These are phyloP conservation scores for Trachymyrmex septentrionalis DNA, from an alignment of 1,140 invertebrate species.

Conservation along the genomic window DNA sequence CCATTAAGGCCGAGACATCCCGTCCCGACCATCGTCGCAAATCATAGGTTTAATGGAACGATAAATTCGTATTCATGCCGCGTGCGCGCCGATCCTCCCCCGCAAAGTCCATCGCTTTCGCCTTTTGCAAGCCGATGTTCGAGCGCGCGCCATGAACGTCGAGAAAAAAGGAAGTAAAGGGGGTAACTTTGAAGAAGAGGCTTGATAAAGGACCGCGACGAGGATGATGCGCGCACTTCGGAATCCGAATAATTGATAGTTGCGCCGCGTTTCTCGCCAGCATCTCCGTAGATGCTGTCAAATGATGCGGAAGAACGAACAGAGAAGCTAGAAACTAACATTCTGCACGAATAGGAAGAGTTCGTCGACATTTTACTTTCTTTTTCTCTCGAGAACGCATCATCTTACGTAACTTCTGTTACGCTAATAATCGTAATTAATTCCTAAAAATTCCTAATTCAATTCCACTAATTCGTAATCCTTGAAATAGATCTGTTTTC, in stretches of 20 bases:
- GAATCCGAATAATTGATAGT: conserved; percentile 60
- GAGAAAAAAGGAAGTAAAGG: background rate
- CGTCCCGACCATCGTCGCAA: conserved; percentile 60
- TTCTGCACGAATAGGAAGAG: background rate
- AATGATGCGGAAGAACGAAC: background rate
- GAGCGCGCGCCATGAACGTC: background rate
- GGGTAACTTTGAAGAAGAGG: background rate
- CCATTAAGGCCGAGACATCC: conserved; percentile 67
- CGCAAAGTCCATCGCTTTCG: background rate
- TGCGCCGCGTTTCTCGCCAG: conserved; percentile 14
- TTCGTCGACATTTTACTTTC: background rate
- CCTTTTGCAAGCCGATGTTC: background rate
- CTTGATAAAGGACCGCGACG: background rate
- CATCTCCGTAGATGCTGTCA: conserved; percentile 4
- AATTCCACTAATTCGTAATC: background rate
- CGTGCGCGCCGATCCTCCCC: conserved; percentile 26
- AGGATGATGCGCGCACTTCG: conserved; percentile 1
- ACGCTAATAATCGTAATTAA: background rate
- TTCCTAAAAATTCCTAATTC: no score
- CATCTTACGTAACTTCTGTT: background rate
- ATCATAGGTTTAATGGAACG: conserved; percentile 72
- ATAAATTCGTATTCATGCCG: conserved; percentile 72
- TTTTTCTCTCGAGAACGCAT: background rate
- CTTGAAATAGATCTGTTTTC: background rate
- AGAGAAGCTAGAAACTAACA: background rate